Conservation (phyloP, 2,113 vertebrate species). For the Monopterus albus region DNA sequence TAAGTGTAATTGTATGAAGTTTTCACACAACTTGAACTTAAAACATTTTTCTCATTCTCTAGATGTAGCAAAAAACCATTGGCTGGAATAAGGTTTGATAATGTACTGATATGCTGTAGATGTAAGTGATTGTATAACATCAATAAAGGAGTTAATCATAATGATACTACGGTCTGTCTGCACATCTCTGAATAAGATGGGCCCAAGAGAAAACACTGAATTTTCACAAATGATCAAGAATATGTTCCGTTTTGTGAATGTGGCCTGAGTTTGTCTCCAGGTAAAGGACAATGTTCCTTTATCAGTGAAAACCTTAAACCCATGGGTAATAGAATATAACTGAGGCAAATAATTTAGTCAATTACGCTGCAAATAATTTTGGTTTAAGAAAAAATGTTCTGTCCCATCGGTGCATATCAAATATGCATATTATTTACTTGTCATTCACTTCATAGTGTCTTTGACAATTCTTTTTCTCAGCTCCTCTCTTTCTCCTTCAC, state of each 20-base stretch:
- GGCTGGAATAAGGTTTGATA: background rate
- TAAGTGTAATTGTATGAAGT: constrained; percentile 48
- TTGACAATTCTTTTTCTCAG: constrained; percentile 46
- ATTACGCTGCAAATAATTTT: constrained; percentile 64
- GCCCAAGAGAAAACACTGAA: background rate
- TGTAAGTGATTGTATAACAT: background rate
- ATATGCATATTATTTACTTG: constrained; percentile 69
- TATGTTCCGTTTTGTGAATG: background rate
- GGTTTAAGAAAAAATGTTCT: constrained; percentile 59
- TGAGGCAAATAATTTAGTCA: constrained; percentile 71
- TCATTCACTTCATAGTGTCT: constrained; percentile 58
- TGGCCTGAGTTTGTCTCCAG: background rate
- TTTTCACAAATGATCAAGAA: background rate
- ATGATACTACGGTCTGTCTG: constrained; percentile 2
- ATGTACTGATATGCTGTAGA: no score
- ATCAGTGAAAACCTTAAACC: constrained; percentile 52
- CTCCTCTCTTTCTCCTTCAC: constrained; percentile 29
- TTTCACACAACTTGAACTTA: no score
- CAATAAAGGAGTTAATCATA: constrained; percentile 16
- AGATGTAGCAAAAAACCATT: no score
- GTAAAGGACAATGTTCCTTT: constrained; percentile 33
- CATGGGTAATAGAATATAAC: constrained; percentile 61
- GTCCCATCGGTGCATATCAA: constrained; percentile 61
- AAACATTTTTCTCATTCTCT: no score
- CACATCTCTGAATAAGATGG: background rate